Evolutionary conservation across 2,797 vertebrate species (phyloP), one percentile per base, ranked within the genome.

Genomic region (Acomys russatus): DNA sequence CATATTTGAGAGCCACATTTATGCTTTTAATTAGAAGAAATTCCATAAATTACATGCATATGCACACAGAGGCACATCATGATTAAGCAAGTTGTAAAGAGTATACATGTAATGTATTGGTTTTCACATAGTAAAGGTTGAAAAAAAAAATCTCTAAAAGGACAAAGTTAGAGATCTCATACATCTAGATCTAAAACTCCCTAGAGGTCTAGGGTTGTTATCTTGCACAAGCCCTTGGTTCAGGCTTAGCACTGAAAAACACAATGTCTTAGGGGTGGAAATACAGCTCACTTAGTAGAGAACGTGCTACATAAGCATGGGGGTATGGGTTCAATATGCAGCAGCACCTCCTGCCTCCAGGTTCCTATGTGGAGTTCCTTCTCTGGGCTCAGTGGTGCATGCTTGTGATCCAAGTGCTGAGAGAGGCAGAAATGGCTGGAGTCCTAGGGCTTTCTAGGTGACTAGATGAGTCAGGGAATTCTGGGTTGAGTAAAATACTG

Each of bases 121-220:
- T 49, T 84, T 89, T 38, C 28, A 70, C 86, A 79, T 44, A 83
- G 30, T n/a, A 3, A 92, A 87, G 76, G n/a, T 4, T 28, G 54
- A 96, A 91, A 76, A n/a, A n/a, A n/a, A 44, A 25, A 64, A 49
- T 38, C 30, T 93, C 87, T 83, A 71, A 86, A 83, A 64, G 66
- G 30, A 76, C 25, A 76, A 64, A 92, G 12, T 63, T 63, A n/a
- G 12, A 91, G 3, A 35, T 54, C 64, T 86, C 68, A 83, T 4
- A 51, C 4, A 82, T 88, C 12, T 51, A 68, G 14, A 89, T 54
- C 89, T 33, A 93, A 89, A 92, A 56, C 38, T 51, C 78, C 82
- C 64, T 64, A 44, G 28, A 92, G 82, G 63, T 30, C 23, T 61
- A 59, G 17, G 15, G 28, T 23, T 63, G 18, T 11, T n/a, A 49